A percentile compares a stretch with the other conserved stretches of the same genome.
Conservation (phyloP, 2,797 vertebrate species). For the Kryptolebias ocellatus region DNA sequence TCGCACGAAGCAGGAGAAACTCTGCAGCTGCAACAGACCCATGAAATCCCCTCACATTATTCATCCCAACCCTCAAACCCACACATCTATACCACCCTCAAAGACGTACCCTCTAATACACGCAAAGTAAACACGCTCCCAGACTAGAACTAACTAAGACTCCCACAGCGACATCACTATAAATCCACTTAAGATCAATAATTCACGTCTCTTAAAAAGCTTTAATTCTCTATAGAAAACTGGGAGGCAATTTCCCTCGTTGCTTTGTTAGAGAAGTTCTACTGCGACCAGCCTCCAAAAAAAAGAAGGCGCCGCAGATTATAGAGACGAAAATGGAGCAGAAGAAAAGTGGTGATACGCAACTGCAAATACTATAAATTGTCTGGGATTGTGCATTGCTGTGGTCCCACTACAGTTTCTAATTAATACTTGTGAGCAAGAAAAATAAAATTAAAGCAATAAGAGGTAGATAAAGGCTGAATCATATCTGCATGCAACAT, state of each 20-base stretch:
- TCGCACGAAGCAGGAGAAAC: constrained; percentile 17
- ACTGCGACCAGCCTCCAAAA: constrained; percentile 44
- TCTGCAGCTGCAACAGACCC: constrained; percentile 34
- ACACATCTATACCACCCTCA: constrained; percentile 18
- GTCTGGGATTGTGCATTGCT: constrained; percentile 1
- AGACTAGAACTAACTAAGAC: constrained; percentile 25
- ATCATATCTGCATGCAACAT: no score
- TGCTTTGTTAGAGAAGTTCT: constrained; percentile 70
- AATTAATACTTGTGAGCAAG: background rate
- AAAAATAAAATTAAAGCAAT: constrained; percentile 7
- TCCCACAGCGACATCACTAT: constrained; percentile 51
- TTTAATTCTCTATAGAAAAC: constrained; percentile 76
- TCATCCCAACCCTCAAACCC: constrained; percentile 28
- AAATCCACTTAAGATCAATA: constrained; percentile 80
- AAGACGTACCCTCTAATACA: constrained; percentile 27
- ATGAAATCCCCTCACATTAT: constrained; percentile 30
- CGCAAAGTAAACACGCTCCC: constrained; percentile 12
- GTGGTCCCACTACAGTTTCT: background rate
- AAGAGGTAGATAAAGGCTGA: background rate
- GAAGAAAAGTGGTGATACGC: background rate
- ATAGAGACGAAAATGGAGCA: constrained; percentile 64
- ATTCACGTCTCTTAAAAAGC: constrained; percentile 80
- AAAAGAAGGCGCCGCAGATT: constrained; percentile 58
- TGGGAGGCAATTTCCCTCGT: constrained; percentile 67
- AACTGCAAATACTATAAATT: background rate